Evolutionary conservation across 2,888 invertebrate species (phyloP).

Genomic region (Lepidocyrtoides sp.): DNA sequence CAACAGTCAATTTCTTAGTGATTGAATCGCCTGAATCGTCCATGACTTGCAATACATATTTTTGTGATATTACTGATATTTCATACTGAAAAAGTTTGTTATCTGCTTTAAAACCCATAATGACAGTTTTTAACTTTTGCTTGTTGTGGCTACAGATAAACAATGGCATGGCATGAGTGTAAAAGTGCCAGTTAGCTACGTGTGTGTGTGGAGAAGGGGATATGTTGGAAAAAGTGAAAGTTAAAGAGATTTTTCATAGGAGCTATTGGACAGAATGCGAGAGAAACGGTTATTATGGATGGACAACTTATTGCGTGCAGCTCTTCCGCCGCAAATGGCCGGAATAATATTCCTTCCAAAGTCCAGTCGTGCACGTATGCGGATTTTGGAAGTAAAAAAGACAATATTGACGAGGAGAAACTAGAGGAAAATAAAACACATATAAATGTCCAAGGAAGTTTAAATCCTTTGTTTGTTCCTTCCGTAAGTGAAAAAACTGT

Average conservation of each 20-base stretch:
- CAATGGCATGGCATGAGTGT: too few species aligned
- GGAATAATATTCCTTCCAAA: not conserved
- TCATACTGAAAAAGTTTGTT: too few species aligned
- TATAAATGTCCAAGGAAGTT: not conserved
- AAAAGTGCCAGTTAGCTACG: too few species aligned
- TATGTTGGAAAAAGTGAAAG: not conserved
- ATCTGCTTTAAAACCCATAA: too few species aligned
- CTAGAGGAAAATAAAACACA: not conserved
- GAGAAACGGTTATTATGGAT: slow-evolving; percentile 15
- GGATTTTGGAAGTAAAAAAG: not conserved
- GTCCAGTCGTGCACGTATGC: not conserved
- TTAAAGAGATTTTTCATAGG: not conserved
- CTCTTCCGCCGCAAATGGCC: not conserved
- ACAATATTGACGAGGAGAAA: not conserved
- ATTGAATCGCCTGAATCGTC: too few species aligned
- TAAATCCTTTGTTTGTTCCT: slow-evolving; percentile 64
- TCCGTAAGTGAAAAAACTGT: slow-evolving; percentile 61
- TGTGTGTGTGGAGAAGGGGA: too few species aligned
- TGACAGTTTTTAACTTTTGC: too few species aligned
- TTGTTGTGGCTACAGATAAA: too few species aligned
- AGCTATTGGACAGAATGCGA: not conserved
- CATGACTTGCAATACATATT: too few species aligned
- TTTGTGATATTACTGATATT: too few species aligned
- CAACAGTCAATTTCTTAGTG: too few species aligned
- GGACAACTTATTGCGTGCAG: not conserved